Evolutionary conservation across 2,113 vertebrate species (phyloP).

Genomic region (Meles meles): DNA sequence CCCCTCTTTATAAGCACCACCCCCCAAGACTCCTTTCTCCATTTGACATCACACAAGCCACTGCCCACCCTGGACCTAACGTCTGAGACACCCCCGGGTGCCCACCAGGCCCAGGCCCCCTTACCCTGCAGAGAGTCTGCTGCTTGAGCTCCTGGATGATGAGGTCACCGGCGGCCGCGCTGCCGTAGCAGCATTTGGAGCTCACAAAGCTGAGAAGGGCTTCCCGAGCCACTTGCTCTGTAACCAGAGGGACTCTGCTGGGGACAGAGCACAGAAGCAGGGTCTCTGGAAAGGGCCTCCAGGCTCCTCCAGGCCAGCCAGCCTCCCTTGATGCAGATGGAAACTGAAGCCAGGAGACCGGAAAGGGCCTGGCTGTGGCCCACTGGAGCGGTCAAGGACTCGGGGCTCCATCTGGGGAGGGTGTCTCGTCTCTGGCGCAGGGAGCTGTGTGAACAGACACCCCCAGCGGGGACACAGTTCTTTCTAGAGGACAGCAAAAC

Average conservation of each 20-base stretch:
- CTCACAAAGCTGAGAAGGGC: constrained; percentile 85
- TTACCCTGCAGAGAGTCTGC: constrained; percentile 84
- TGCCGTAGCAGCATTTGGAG: constrained; percentile 85
- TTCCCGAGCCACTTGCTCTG: constrained; percentile 83
- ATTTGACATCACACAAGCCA: not conserved
- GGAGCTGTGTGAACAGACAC: fast-evolving
- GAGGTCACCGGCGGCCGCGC: constrained; percentile 81
- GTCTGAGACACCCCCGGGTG: fast-evolving
- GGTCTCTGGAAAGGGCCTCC: not conserved
- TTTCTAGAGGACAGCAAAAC: not conserved
- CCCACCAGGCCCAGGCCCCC: not conserved
- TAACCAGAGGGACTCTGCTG: constrained; percentile 82
- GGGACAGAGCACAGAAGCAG: not conserved
- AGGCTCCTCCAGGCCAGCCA: not conserved
- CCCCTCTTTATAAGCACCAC: fast-evolving
- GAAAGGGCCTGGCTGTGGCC: not conserved
- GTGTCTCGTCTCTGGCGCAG: fast-evolving
- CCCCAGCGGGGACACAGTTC: fast-evolving
- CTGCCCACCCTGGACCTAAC: not conserved
- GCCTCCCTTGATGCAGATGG: no score
- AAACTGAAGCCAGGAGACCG: not conserved
- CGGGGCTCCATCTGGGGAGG: fast-evolving
- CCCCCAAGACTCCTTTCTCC: not conserved
- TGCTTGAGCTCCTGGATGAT: constrained; percentile 83
- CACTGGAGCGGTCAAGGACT: fast-evolving